A percentile compares a stretch with the other conserved stretches of the same genome.
Conservation (phyloP, 2,888 invertebrate species). For the Orchesella flavescens region DNA sequence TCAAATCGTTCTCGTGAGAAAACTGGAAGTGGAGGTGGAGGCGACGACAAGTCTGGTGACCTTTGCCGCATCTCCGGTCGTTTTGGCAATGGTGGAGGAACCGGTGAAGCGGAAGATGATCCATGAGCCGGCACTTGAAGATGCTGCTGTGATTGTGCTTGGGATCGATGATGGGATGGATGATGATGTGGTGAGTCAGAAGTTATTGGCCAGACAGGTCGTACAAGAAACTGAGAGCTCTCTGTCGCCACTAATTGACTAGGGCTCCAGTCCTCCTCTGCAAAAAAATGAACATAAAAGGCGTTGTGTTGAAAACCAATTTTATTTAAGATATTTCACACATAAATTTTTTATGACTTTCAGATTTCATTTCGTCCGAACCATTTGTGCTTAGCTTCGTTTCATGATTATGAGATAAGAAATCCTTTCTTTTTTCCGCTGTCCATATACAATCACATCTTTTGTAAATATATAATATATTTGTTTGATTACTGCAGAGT, state of each 20-base stretch:
- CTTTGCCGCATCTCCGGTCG: conserved; percentile 70
- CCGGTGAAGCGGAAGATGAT: conserved; percentile 69
- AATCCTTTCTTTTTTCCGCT: no score
- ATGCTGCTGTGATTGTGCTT: conserved; percentile 75
- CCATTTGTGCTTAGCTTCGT: no score
- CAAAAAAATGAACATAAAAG: conserved; percentile 73
- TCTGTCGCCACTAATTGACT: conserved; percentile 74
- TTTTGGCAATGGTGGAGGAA: conserved; percentile 74
- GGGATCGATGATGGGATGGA: conserved; percentile 74
- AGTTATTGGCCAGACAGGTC: conserved; percentile 72
- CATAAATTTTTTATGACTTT: no score
- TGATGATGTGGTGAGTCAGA: conserved; percentile 71
- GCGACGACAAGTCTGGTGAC: conserved; percentile 72
- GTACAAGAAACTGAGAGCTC: conserved; percentile 78
- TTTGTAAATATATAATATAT: no score
- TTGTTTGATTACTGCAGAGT: no score
- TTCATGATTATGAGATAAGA: no score
- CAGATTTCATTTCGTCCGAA: no score
- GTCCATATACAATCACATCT: no score
- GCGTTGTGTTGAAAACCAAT: not conserved
- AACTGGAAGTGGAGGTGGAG: conserved; percentile 73
- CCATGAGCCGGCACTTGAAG: conserved; percentile 33
- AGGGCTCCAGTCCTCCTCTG: conserved; percentile 85
- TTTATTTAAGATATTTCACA: no score
- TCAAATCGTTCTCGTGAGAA: conserved; percentile 71